Conservation (phyloP, 2,797 vertebrate species). For the Erethizon dorsatum region DNA sequence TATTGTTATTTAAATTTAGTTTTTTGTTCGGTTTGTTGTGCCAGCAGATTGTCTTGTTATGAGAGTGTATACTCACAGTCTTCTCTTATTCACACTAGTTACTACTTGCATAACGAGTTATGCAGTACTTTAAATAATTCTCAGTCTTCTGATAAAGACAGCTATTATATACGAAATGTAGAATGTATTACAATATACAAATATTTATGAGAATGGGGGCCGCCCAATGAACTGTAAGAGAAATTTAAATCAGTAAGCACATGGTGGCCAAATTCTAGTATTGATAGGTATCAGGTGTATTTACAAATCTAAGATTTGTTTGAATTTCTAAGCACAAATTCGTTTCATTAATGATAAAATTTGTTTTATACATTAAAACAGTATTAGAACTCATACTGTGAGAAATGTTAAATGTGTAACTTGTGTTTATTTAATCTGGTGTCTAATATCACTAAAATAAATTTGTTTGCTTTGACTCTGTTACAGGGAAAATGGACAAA, state of each 20-base stretch:
- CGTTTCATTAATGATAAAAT: background rate
- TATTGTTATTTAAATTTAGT: background rate
- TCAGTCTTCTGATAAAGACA: background rate
- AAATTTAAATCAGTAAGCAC: background rate
- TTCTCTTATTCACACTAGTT: background rate
- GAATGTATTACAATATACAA: background rate
- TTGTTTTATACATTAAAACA: background rate
- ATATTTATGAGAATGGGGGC: background rate
- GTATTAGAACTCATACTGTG: background rate
- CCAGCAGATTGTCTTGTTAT: background rate
- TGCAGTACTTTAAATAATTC: background rate
- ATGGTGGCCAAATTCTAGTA: background rate
- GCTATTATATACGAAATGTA: background rate
- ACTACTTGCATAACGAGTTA: background rate
- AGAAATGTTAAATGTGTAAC: background rate
- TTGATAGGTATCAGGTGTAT: background rate
- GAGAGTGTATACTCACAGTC: background rate
- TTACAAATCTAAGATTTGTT: constrained; percentile 18
- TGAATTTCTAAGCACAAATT: background rate
- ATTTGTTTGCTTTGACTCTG: constrained; percentile 4
- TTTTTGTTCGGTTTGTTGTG: background rate
- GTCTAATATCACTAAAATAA: background rate
- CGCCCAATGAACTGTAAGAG: background rate
- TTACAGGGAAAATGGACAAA: background rate
- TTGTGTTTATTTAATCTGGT: background rate